phyloP scores from a whole-genome alignment of 1,140 invertebrate species.

The Rhizoglyphus robini region DNA sequence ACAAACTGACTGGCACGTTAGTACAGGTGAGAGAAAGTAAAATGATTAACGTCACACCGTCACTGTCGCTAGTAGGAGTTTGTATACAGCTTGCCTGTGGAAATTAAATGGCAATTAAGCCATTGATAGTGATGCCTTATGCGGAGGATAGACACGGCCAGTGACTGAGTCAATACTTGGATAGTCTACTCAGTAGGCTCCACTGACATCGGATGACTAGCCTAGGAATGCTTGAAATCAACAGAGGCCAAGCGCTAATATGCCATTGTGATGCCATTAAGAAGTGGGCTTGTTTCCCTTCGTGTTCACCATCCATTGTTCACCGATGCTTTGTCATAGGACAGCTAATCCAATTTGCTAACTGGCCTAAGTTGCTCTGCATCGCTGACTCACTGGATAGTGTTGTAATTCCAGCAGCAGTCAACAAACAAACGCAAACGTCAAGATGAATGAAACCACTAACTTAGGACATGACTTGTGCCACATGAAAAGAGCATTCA shows the following conservation, averaged over 20 bases:
- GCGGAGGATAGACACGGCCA: neutral
- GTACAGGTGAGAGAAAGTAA: neutral
- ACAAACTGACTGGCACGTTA: neutral
- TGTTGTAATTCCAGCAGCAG: no score
- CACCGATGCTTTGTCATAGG: no score
- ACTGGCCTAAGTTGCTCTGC: no score
- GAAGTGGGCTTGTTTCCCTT: neutral
- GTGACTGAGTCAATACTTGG: neutral
- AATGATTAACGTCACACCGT: neutral
- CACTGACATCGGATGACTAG: neutral
- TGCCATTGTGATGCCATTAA: neutral
- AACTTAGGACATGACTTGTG: no score
- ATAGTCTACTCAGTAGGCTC: neutral
- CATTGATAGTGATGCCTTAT: neutral
- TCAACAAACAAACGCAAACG: no score
- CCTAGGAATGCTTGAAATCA: no score
- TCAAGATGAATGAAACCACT: no score
- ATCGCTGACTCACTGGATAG: no score
- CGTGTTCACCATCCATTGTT: neutral
- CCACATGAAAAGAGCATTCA: no score
- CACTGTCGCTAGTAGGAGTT: neutral
- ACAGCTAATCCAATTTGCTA: no score
- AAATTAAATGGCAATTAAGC: conserved; percentile 12
- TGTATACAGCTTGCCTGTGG: neutral
- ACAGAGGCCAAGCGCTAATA: no score